Evolutionary conservation across 2,113 vertebrate species (phyloP), one percentile per base, ranked within the genome.

Genomic region (Hystrix cristata): DNA sequence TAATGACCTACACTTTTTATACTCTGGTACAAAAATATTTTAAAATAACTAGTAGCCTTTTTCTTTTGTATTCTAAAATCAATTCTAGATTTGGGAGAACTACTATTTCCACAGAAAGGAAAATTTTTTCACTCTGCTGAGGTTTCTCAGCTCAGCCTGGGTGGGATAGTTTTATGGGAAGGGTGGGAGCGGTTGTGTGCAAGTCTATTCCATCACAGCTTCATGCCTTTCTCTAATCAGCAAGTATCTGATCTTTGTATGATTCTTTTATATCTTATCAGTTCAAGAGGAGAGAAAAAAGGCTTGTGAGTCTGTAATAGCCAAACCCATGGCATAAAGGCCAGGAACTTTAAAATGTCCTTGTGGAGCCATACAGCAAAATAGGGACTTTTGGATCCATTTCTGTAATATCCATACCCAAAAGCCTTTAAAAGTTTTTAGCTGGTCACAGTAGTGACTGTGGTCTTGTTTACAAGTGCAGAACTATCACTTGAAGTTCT

Each of bases 1-100:
- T 46, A 74, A 21, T 55, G 67, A 87, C 2, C 12, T 72, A 34
- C 5, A 67, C 60, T 79, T 90, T 93, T 92, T 46, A 55, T 23
- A 43, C 27, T 91, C 43, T 67, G 34, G 29, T 11, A 94, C 18
- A 79, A 87, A 95, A 90, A 31, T 46, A 94, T 65, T 79, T 92
- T 64, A 43, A 94, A 92, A 94, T 60, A 51, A 88, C 48, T 10
- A 64, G 19, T 57, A 34, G 12, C 4, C 9, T 85, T 76, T 46
- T 81, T 25, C 7, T 62, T 7, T 69, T 27, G 60, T 60, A 51
- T n/a, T 83, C 59, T 84, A 93, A 88, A 96, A 90, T 64, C 51
- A 93, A 80, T 78, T 38, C 19, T 76, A 64, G 11, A 81, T 88
- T 88, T 85, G 10, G 18, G 23, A 48, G 13, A 93, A 76, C 31